phyloP scores from a whole-genome alignment of 1,140 invertebrate genomes.

The Gryon sp. region DNA sequence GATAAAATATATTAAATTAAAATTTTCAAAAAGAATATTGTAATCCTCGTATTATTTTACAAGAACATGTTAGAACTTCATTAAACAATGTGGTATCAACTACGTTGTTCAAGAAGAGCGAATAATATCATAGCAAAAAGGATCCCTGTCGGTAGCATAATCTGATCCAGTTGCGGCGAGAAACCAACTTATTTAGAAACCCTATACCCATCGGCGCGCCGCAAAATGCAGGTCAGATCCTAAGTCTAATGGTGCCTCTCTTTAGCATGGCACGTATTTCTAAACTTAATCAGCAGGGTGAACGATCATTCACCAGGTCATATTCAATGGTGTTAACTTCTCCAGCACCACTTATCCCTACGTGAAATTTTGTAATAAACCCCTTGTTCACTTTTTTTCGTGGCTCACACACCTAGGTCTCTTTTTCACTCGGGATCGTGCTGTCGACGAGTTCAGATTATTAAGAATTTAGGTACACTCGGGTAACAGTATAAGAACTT shows the following conservation, averaged over 20 bases:
- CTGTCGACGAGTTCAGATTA: constrained; percentile 9
- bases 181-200: constrained; percentile 39
- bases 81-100: constrained; percentile 13
- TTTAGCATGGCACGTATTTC: constrained; percentile 28
- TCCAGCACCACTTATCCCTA: constrained; percentile 3
- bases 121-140: constrained; percentile 11
- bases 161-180: constrained; percentile 38
- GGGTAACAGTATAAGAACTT: constrained; percentile 17
- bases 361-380: constrained; percentile 30
- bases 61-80: too few species aligned
- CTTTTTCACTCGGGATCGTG: constrained; percentile 22
- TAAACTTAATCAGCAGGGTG: constrained; percentile 32
- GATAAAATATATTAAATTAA: too few species aligned
- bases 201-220: constrained; percentile 38
- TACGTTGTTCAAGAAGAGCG: constrained; percentile 8
- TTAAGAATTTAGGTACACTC: constrained; percentile 23
- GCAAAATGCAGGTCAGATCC: constrained; percentile 49
- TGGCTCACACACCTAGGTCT: too few species aligned
- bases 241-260: constrained; percentile 37
- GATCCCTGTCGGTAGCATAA: constrained; percentile 32
- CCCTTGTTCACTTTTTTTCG: too few species aligned
- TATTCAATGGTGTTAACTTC: constrained; percentile 27
- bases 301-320: constrained; percentile 35
- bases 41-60: too few species aligned
- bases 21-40: too few species aligned